Base-by-base conservation (phyloP, 2,113 vertebrate species). In the Brachionichthys hirsutus region DNA sequence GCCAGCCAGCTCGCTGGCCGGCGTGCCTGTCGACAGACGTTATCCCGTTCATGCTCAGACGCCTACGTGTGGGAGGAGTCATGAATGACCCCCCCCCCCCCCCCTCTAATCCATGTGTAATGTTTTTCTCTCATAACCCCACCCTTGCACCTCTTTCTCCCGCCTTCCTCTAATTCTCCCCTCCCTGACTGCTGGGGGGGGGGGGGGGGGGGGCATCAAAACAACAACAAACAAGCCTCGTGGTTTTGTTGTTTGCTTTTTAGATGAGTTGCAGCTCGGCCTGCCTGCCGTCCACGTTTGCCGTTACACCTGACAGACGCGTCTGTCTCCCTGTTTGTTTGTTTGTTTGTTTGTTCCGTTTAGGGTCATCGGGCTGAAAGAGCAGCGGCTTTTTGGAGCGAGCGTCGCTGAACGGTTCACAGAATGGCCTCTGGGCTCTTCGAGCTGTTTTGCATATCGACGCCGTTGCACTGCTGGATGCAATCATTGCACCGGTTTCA, bases 401-500 rank as follows among this genome's bases (percentile, higher is more conserved):
- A 52, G 40, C 44, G 9, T 40, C 36, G 9, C 36, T 47, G 19
- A 68, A 55, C 43, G 11, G 49, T 41, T 60, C 24, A 17, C 22
- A 15, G 24, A 54, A 38, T 54, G 7, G 18, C 49, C 59, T 66
- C 74, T 67, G 67, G 72, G 60, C 67, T 60, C 71, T 54, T 66
- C 54, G 59, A 42, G 65, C 54, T 9, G 18, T 70, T 78, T 78
- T 82, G 81, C 80, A 83, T 87, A 83, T 83, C 86, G 80, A 54
- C 55, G 0, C 17, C 77, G 81, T 82, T 88, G 60, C 89, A 82
- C 86, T 13, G 19, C 36, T 14, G 43, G 47, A 69, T 67, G 85
- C 75, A 88, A 84, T 78, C 70, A 88, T 90, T 90, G 85, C 87
- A 84, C 43, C 45, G 73, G 67, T 66, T 86, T 87, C 77, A 75